These are phyloP conservation scores for Muscidifurax raptorellus DNA, from an alignment of 1,140 invertebrate genomes.

Conservation along the genomic window DNA sequence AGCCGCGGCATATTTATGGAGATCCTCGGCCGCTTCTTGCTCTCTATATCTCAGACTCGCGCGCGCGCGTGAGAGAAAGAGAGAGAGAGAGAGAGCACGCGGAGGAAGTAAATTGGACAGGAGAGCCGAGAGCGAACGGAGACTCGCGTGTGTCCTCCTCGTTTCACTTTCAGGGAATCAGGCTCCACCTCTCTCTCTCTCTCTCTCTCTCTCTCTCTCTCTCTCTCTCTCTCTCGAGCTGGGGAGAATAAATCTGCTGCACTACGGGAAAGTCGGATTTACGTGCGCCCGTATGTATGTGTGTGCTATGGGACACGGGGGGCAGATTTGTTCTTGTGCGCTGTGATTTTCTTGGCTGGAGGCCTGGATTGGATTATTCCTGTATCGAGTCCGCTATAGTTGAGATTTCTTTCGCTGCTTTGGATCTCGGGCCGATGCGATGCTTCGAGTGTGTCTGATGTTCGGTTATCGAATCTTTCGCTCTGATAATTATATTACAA, in stretches of 20 bases:
- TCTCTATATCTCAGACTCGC: background rate
- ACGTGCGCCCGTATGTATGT: background rate
- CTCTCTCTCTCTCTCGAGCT: no score
- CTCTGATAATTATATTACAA: no score
- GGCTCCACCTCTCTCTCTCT: background rate
- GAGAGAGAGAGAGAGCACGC: no score
- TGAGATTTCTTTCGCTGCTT: background rate
- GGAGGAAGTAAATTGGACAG: slow-evolving; percentile 18
- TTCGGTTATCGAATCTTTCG: no score
- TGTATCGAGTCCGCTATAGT: background rate
- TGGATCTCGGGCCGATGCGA: no score
- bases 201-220: no score
- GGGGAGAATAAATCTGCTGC: background rate
- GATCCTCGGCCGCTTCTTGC: slow-evolving; percentile 12
- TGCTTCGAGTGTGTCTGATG: background rate
- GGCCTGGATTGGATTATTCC: background rate
- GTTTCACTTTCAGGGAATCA: slow-evolving; percentile 25
- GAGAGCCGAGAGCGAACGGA: no score
- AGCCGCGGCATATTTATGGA: slow-evolving; percentile 28
- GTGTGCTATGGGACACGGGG: background rate
- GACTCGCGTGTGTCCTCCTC: background rate
- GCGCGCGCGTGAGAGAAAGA: background rate
- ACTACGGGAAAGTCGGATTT: background rate
- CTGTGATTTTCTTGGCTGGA: background rate
- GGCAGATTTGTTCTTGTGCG: background rate